A percentile compares a stretch with the other conserved stretches of the same genome.
phyloP scores from a whole-genome alignment of 2,888 invertebrate species.

The Tipula helvola region DNA sequence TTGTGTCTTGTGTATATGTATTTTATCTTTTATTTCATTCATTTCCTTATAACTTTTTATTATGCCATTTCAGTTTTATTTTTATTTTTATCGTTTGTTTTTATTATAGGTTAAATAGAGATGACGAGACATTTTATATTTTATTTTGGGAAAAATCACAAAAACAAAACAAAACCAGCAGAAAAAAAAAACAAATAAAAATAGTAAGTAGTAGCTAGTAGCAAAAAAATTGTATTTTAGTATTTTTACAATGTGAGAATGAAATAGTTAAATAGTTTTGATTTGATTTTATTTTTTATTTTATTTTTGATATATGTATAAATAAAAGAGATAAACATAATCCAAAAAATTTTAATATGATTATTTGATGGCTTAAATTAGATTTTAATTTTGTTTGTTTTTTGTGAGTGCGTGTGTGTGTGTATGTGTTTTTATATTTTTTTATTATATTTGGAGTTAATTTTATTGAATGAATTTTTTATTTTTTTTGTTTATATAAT shows the following conservation, averaged over 20 bases:
- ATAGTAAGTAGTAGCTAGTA: not conserved
- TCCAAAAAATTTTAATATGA: not conserved
- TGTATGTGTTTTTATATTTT: not conserved
- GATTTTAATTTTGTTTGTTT: not conserved
- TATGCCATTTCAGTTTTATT: not conserved
- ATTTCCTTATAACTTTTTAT: not conserved
- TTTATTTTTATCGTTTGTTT: not conserved
- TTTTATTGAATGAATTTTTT: not conserved
- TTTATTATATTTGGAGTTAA: not conserved
- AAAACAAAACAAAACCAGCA: not conserved
- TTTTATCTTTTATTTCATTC: not conserved
- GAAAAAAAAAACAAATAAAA: not conserved
- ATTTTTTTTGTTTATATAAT: not conserved
- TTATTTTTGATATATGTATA: not conserved
- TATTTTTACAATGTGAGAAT: not conserved
- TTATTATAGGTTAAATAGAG: not conserved
- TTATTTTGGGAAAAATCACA: not conserved
- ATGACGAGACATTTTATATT: constrained; percentile 4
- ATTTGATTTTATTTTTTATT: not conserved
- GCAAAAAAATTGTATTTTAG: not conserved
- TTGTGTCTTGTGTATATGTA: not conserved
- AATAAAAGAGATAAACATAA: not conserved
- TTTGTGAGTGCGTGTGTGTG: not conserved
- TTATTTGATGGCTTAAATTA: not conserved
- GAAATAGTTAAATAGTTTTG: constrained; percentile 4